Base-by-base conservation (phyloP, 1,140 invertebrate species). In the Pseudomyrmex gracilis region DNA sequence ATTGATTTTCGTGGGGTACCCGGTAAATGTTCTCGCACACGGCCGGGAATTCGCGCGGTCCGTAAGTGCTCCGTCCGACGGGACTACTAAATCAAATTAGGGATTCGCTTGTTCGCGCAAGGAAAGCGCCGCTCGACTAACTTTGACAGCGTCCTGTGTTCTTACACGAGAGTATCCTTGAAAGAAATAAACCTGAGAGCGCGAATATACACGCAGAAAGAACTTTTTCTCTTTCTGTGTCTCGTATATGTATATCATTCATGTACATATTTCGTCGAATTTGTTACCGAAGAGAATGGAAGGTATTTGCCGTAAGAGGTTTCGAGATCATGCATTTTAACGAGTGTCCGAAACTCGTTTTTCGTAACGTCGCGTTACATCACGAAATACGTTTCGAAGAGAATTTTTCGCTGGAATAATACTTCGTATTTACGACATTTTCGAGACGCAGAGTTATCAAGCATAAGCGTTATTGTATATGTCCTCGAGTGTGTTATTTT, bases 71-170 rank as follows among this genome's bases (percentile, higher is more conserved):
- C 70, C 64, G 53, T n/a, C 43, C 57, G 51, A 63, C 73, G 17
- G 51, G 34, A 34, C 49, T 45, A 67, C 55, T 63, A 67, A 78
- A 87, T 84, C 61, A 61, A 87, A 84, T 87, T 84, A 87, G 47
- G 60, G 55, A 84, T 77, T 76, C 78, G 24, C 64, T 45, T 53
- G 51, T 73, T 10, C 15, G 64, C 74, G 34, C 45, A n/a, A 63
- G 74, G 22, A 53, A 47, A 47, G 15, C 15, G 53, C 7, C 9
- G 12, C 43, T 22, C 43, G 20, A 80, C 43, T 9, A 71, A 34
- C 0, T 58, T 47, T 34, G 66, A 80, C 76, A 70, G 64, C 17
- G 20, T 70, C 20, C 12, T 22, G 45, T 58, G 17, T 49, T 66
- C 51, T 45, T 13, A 15, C 20, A n/a, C 15, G 15, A 58, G 15